Evolutionary conservation across 2,113 vertebrate genomes (phyloP), one percentile per base, ranked within the genome.

Genomic region (Gobiocypris rarus): DNA sequence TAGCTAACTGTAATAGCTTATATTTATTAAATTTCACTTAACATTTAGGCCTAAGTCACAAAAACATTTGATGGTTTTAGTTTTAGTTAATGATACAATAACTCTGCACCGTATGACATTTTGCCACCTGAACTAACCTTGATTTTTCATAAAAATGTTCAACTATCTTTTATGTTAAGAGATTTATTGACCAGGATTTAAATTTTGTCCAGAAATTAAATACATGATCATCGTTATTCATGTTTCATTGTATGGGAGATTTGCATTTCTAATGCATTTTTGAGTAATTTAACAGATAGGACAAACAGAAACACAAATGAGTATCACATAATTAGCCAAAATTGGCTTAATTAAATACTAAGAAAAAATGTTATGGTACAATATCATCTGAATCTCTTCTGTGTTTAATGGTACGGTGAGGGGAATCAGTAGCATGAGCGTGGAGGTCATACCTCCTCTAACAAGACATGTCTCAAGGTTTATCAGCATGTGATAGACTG

Each of bases 401-500:
- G 10, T 41, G 52, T 76, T 38, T 58, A 56, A 9, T 2, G 5
- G 50, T 58, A 24, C 14, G 22, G 22, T 24, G 52, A n/a, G 48
- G 17, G 9, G 10, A 19, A 31, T 75, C 61, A 31, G 26, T 65
- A 65, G 26, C 6, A 67, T 43, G 67, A 22, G 69, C 11, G n/a
- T 50, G 43, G 52, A 76, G 75, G 31, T 41, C 41, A 17, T 22
- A 76, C 52, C 52, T 75, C 41, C 52, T 50, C 88, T 85, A 89
- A 87, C 86, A 65, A 83, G 81, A 75, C 41, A 80, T 86, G 81
- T 81, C 83, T 88, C 71, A 78, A 63, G 79, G 75, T 84, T 86
- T 70, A 41, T 41, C 31, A 87, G 90, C 92, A 93, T 92, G 91
- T 93, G 92, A 93, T 86, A 48, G 85, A 89, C 88, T 38, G 83